A percentile compares a stretch with the other conserved stretches of the same genome.
phyloP scores from a whole-genome alignment of 2,888 invertebrate genomes.

The Drosophila mulleri region DNA sequence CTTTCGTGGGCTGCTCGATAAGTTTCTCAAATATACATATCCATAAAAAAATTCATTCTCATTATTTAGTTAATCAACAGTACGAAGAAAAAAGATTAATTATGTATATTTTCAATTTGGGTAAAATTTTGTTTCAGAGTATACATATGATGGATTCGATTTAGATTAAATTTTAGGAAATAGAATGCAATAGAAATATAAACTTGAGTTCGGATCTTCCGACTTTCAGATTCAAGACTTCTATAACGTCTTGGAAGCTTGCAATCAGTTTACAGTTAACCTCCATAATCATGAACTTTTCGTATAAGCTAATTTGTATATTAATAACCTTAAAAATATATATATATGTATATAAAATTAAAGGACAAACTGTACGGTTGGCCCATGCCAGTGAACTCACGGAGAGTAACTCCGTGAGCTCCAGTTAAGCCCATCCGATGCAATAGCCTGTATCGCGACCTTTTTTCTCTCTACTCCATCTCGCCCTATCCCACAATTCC shows the following conservation, averaged over 20 bases:
- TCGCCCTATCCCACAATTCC: background rate
- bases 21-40: background rate
- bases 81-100: no score
- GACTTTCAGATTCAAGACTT: no score
- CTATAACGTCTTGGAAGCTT: no score
- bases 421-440: constrained; percentile 48
- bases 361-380: constrained; percentile 10
- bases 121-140: no score
- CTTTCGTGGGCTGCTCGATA: constrained; percentile 3
- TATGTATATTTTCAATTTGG: no score
- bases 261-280: no score
- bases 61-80: no score
- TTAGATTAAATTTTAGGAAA: no score
- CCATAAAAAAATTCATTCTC: background rate
- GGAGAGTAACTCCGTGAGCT: constrained; percentile 17
- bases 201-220: no score
- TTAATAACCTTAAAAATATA: background rate
- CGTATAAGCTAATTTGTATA: no score
- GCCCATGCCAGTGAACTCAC: constrained; percentile 28
- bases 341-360: background rate
- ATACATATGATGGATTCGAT: no score
- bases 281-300: background rate
- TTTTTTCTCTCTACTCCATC: constrained; percentile 4
- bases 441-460: constrained; percentile 33
- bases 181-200: no score